Evolutionary conservation across 2,113 vertebrate genomes (phyloP).

Genomic region (Tragulus kanchil): DNA sequence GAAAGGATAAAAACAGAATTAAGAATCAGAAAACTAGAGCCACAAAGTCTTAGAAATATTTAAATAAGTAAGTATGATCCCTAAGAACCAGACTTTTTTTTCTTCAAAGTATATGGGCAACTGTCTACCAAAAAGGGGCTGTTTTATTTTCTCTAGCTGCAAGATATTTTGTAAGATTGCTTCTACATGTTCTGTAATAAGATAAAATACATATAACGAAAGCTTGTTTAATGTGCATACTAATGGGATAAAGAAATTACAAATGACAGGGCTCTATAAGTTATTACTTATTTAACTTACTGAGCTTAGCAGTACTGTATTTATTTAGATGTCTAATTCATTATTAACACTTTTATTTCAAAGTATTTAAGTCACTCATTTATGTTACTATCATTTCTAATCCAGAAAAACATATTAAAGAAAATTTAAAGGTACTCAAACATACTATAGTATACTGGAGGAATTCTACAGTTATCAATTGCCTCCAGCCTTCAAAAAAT

Average conservation of each 20-base stretch:
- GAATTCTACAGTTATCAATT: conserved; percentile 4
- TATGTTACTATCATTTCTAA: conserved; percentile 11
- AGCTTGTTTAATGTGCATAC: not conserved
- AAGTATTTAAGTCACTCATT: not conserved
- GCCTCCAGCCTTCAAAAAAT: not conserved
- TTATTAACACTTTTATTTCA: not conserved
- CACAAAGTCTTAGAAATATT: conserved; percentile 25
- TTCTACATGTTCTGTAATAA: not conserved
- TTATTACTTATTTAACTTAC: not conserved
- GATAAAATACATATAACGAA: not conserved
- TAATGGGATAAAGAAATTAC: not conserved
- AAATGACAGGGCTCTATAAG: not conserved
- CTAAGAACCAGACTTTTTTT: not conserved
- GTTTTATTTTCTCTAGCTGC: not conserved
- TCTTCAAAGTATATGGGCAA: not conserved
- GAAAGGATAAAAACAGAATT: conserved; percentile 7
- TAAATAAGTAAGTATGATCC: conserved; percentile 1
- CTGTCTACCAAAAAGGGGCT: not conserved
- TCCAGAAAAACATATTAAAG: not conserved
- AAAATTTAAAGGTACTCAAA: conserved; percentile 28
- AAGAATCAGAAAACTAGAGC: not conserved
- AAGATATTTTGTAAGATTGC: not conserved
- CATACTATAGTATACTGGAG: not conserved
- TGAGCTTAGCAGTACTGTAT: not conserved
- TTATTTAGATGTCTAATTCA: not conserved